Evolutionary conservation across 1,140 invertebrate species (phyloP).

Genomic region (Carposina sasakii): DNA sequence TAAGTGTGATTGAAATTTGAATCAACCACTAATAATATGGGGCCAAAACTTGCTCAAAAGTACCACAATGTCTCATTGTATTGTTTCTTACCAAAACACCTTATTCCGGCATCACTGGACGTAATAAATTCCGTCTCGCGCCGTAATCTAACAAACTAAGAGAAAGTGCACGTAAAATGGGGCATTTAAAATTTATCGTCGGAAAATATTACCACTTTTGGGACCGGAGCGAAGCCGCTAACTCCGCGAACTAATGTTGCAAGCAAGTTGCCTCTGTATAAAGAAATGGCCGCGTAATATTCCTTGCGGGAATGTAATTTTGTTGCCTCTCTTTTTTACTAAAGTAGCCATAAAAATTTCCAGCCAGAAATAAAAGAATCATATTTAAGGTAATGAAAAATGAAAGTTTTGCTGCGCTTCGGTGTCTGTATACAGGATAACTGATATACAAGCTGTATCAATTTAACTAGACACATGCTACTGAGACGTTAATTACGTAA

Average conservation of each 20-base stretch:
- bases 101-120: conserved; percentile 27
- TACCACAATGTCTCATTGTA: conserved; percentile 6
- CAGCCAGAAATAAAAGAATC: not conserved
- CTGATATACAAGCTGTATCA: too few relatives aligned
- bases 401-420: not conserved
- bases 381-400: not conserved
- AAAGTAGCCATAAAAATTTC: not conserved
- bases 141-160: conserved; percentile 45
- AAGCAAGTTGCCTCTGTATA: conserved; percentile 31
- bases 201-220: conserved; percentile 48
- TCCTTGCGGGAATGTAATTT: conserved; percentile 24
- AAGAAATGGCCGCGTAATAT: conserved; percentile 34
- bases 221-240: conserved; percentile 27
- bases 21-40: too few relatives aligned
- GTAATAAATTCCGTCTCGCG: conserved; percentile 31
- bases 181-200: conserved; percentile 50
- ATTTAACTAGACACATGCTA: too few relatives aligned
- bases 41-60: not conserved
- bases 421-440: too few relatives aligned
- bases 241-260: conserved; percentile 41
- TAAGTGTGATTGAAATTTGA: too few relatives aligned
- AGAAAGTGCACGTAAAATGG: conserved; percentile 41
- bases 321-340: conserved; percentile 9
- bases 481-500: too few relatives aligned
- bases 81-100: not conserved